A percentile compares a stretch with the other conserved stretches of the same genome.
phyloP scores from a whole-genome alignment of 2,797 vertebrate species.

The Sebastes itinus region DNA sequence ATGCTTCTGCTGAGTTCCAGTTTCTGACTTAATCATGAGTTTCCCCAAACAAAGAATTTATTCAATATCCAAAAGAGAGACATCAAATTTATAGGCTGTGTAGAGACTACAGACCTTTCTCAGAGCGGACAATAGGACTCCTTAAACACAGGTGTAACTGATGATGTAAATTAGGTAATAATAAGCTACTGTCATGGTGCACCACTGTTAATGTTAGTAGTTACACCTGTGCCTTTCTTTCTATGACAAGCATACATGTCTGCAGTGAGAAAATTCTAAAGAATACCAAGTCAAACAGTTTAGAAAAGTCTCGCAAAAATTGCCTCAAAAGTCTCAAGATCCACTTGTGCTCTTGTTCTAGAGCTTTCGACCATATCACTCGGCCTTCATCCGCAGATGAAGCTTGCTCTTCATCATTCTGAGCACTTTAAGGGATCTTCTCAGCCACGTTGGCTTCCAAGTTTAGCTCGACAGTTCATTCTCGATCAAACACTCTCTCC shows the following conservation, averaged over 20 bases:
- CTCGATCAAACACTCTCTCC: not conserved
- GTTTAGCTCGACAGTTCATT: not conserved
- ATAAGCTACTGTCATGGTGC: not conserved
- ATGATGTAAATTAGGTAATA: not conserved
- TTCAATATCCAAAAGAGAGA: not conserved
- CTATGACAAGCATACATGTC: not conserved
- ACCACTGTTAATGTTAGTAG: not conserved
- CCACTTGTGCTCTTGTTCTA: not conserved
- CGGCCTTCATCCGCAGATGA: not conserved
- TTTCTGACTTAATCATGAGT: slow-evolving; percentile 3
- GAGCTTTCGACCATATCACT: not conserved
- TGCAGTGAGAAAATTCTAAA: not conserved
- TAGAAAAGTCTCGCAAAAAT: not conserved
- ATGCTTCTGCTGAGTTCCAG: not conserved
- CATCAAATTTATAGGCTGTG: not conserved
- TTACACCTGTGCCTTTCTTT: not conserved
- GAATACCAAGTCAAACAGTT: not conserved
- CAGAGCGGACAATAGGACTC: not conserved
- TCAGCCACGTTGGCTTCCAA: not conserved
- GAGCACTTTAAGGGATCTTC: not conserved
- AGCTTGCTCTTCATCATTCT: not conserved
- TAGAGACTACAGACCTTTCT: not conserved
- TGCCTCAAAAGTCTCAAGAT: not conserved
- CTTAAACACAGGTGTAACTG: not conserved
- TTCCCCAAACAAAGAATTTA: not conserved